phyloP scores from a whole-genome alignment of 2,888 invertebrate genomes.

The Rugalucina vietnamica region DNA sequence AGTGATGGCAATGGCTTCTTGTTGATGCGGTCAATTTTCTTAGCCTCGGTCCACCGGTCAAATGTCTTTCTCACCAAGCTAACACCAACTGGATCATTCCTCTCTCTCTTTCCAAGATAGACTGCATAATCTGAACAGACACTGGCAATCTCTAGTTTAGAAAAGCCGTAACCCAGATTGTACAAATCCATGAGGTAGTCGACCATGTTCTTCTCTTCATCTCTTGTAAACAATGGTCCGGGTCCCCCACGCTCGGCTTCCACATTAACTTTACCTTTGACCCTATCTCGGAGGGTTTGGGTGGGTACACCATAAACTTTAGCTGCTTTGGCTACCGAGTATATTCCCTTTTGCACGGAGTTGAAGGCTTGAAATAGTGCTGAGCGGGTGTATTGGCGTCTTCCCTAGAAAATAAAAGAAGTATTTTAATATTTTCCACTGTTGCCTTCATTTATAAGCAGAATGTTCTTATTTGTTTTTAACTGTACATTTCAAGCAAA shows the following conservation, averaged over 20 bases:
- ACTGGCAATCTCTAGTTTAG: not conserved
- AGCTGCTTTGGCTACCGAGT: not conserved
- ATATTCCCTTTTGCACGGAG: not conserved
- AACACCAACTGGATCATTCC: not conserved
- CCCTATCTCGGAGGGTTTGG: conserved; percentile 23
- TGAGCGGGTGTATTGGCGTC: not conserved
- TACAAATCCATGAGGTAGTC: not conserved
- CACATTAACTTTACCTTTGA: conserved; percentile 13
- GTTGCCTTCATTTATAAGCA: no score
- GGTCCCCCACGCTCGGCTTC: conserved; percentile 1
- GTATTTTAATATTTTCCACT: no score
- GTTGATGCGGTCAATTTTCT: not conserved
- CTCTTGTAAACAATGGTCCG: not conserved
- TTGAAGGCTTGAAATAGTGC: not conserved
- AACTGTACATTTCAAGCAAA: no score
- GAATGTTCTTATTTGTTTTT: no score
- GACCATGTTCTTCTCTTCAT: not conserved
- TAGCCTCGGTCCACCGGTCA: not conserved
- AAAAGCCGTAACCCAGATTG: not conserved
- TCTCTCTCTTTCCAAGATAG: conserved; percentile 3
- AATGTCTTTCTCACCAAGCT: not conserved
- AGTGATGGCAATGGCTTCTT: not conserved
- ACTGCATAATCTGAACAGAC: not conserved
- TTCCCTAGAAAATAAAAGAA: not conserved
- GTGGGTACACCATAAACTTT: conserved; percentile 20